These are phyloP conservation scores for Nudaria mundana DNA, from an alignment of 2,888 invertebrate genomes.

Conservation along the genomic window DNA sequence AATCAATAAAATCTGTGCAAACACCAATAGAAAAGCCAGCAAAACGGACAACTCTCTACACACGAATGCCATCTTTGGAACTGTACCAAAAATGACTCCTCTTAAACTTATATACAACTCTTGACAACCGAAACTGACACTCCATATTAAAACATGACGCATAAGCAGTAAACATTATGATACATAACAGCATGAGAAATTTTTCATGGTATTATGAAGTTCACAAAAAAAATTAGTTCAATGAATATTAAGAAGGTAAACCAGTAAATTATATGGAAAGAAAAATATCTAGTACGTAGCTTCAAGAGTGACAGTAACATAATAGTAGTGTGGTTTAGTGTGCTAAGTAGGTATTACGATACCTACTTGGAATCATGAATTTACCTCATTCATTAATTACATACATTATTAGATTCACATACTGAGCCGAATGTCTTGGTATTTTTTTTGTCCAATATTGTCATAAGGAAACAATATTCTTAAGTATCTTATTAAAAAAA, in stretches of 20 bases:
- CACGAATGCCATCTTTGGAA: slow-evolving; percentile 31
- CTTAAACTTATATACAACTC: slow-evolving; percentile 31
- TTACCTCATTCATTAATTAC: no score
- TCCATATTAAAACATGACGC: slow-evolving; percentile 14
- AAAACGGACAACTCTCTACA: slow-evolving; percentile 33
- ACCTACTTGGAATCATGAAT: no score
- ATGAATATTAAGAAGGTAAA: slow-evolving; percentile 36
- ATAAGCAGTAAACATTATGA: slow-evolving; percentile 16
- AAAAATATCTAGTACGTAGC: slow-evolving; percentile 9
- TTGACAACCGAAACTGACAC: slow-evolving; percentile 23
- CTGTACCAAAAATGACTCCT: slow-evolving; percentile 15
- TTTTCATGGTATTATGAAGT: slow-evolving; percentile 27
- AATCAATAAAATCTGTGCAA: no score
- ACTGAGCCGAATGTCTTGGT: no score
- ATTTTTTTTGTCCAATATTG: no score
- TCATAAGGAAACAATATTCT: no score
- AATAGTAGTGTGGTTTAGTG: slow-evolving; percentile 3
- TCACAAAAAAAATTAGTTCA: slow-evolving; percentile 19
- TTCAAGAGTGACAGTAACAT: no score
- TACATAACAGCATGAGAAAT: slow-evolving; percentile 21
- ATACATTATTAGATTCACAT: no score
- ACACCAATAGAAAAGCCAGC: slow-evolving; percentile 28
- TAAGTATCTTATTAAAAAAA: no score
- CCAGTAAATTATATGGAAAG: slow-evolving; percentile 10
- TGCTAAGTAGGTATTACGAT: slow-evolving; percentile 4